Conservation (phyloP, 2,113 vertebrate genomes). For the Perccottus glenii region DNA sequence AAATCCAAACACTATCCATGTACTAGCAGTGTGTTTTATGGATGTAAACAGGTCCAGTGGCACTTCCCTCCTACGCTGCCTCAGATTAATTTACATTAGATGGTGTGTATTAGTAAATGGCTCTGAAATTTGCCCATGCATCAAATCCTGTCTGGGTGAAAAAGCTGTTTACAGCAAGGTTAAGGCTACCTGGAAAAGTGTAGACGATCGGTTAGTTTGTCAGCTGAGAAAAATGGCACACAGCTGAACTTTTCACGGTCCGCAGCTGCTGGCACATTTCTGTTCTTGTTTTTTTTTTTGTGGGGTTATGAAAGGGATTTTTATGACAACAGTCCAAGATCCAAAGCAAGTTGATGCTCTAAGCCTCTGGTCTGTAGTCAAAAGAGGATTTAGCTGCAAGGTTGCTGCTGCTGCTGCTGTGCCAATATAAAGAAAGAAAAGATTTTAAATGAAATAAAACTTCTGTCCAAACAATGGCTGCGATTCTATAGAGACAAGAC, state of each 20-base stretch:
- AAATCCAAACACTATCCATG: conserved; percentile 20
- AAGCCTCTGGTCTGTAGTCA: neutral
- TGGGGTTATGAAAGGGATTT: conserved; percentile 4
- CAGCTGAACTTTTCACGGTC: conserved; percentile 30
- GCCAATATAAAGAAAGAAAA: neutral
- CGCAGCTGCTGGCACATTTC: conserved; percentile 2
- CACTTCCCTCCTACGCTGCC: neutral
- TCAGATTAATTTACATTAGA: conserved; percentile 15
- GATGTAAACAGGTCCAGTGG: neutral
- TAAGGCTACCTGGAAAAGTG: neutral
- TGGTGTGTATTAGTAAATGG: neutral
- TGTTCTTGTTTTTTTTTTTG: neutral
- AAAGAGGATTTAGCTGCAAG: neutral
- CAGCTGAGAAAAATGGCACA: conserved; percentile 11
- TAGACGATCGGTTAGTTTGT: neutral
- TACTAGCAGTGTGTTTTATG: conserved; percentile 2
- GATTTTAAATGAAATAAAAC: neutral
- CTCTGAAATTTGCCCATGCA: conserved; percentile 6
- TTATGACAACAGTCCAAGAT: conserved; percentile 13
- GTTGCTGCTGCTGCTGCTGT: neutral
- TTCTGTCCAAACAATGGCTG: neutral
- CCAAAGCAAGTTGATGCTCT: neutral
- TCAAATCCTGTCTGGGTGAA: neutral
- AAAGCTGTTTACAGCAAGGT: conserved; percentile 3
- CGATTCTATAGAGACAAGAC: neutral